phyloP scores from a whole-genome alignment of 2,888 invertebrate species.

The Plagodis pulveraria region DNA sequence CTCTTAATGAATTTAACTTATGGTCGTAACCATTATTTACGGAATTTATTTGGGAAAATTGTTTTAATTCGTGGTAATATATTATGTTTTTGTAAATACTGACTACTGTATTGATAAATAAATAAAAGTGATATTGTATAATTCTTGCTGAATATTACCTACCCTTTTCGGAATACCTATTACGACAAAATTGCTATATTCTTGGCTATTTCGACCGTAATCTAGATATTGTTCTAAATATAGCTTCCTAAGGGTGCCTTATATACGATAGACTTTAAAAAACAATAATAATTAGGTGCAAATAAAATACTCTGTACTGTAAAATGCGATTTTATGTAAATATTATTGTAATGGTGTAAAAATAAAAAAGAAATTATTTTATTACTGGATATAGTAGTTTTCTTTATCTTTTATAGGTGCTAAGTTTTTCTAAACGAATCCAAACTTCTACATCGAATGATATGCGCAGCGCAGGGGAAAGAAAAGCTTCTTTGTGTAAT shows the following conservation, averaged over 20 bases:
- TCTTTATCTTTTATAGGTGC: slow-evolving; percentile 13
- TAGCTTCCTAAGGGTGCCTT: slow-evolving; percentile 79
- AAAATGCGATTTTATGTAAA: slow-evolving; percentile 75
- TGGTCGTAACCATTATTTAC: slow-evolving; percentile 49
- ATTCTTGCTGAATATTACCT: no score
- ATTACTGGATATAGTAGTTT: slow-evolving; percentile 65
- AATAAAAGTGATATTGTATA: no score
- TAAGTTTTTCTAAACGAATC: no score
- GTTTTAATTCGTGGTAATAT: slow-evolving; percentile 10
- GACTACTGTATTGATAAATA: no score
- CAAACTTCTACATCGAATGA: no score
- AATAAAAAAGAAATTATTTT: slow-evolving; percentile 81
- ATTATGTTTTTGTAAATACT: slow-evolving; percentile 20
- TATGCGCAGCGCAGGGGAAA: no score
- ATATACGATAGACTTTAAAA: slow-evolving; percentile 48
- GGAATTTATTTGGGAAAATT: not conserved
- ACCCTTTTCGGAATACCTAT: no score
- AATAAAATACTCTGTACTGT: slow-evolving; percentile 75
- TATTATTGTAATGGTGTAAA: slow-evolving; percentile 68
- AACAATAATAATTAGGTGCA: slow-evolving; percentile 65
- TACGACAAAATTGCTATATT: not conserved
- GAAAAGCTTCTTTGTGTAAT: no score
- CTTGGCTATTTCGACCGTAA: slow-evolving; percentile 33
- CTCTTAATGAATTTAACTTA: slow-evolving; percentile 66
- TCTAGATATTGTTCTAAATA: slow-evolving; percentile 28